Conservation (phyloP, 2,797 vertebrate genomes). For the Gobio occitaniae region DNA sequence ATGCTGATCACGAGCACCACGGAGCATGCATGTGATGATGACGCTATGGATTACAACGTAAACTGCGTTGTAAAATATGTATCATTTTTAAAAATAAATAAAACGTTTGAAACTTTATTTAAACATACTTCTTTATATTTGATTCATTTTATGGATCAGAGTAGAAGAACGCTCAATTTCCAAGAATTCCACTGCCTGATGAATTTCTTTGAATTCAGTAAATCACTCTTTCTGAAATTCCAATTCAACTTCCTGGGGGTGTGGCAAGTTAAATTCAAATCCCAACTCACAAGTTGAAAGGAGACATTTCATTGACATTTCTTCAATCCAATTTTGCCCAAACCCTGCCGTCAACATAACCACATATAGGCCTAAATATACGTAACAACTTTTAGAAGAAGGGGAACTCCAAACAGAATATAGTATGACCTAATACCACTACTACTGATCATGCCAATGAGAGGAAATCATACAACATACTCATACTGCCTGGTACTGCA, state of each 20-base stretch:
- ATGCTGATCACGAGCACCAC: too few relatives aligned
- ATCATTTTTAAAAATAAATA: neutral
- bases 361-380: neutral
- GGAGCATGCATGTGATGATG: too few relatives aligned
- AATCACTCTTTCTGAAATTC: neutral
- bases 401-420: conserved; percentile 34
- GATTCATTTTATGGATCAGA: neutral
- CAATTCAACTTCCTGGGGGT: neutral
- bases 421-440: conserved; percentile 34
- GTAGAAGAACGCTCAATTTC: neutral
- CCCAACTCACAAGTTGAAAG: neutral
- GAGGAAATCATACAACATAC: conserved; percentile 11
- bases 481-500: conserved; percentile 41
- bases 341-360: conserved; percentile 5
- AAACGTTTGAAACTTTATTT: neutral
- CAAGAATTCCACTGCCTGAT: neutral
- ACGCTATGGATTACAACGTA: too few relatives aligned
- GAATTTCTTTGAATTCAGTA: neutral
- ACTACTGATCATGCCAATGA: conserved; percentile 45
- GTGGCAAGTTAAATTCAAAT: neutral
- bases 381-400: conserved; percentile 39
- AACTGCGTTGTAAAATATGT: neutral
- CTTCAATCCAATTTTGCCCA: neutral
- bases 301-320: neutral
- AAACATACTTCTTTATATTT: neutral